Evolutionary conservation across 2,113 vertebrate species (phyloP), one percentile per base, ranked within the genome.

Genomic region (Pollachius pollachius): DNA sequence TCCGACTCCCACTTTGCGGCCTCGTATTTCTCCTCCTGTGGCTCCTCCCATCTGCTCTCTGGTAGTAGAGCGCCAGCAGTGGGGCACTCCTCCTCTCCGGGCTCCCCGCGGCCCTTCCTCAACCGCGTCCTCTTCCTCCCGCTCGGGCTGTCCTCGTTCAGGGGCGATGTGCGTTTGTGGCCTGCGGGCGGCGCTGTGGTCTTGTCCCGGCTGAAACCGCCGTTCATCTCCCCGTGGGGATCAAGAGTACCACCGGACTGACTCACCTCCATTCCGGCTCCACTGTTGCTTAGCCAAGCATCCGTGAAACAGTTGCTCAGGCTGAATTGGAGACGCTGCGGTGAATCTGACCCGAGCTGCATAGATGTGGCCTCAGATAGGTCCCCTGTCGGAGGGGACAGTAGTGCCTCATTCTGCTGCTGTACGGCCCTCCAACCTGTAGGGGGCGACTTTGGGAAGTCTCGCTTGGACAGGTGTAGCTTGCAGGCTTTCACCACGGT

Each of bases 401-500:
- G 57, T 65, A n/a, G 25, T 17, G 54, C 54, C n/a, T 57, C 54
- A 21, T 70, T 72, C 64, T 76, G 78, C 59, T 81, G 70, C 37
- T 87, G 82, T 69, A 85, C 62, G 0, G 85, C 87, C 71, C 77
- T 85, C 89, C 89, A 91, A 1, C 85, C 88, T 74, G 83, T 84
- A 2, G 95, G 94, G 0, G 95, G 93, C 0, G 95, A 94, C 81
- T 95, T 89, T 0, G 95, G 96, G 70, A 97, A 93, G 0, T 95
- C 96, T 87, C 93, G 93, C 16, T 92, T 95, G 0, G 95, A 96
- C 78, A 97, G 85, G 81, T 97, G 94, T 83, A 96, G 93, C 83
- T 98, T 98, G 89, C 96, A 98, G 1, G 95, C 95, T 81, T 96
- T 97, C 37, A 97, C 96, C 30, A 97, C 95, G 0, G 93, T 85